These are phyloP conservation scores for Hoplodrina ambigua DNA, from an alignment of 2,888 invertebrate species.

Conservation along the genomic window DNA sequence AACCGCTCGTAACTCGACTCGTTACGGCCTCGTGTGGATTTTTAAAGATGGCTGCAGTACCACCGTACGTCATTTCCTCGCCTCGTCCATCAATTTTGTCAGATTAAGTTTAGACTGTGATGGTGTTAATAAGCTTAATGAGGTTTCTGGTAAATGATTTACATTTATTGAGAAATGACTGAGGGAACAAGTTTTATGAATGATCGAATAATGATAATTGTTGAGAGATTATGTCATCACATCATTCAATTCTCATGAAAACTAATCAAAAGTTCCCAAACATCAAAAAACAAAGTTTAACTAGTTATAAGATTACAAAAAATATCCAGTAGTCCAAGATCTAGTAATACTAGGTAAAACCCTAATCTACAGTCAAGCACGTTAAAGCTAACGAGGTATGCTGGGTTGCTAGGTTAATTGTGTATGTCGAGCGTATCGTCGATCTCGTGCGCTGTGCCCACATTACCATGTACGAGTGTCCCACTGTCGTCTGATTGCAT, in stretches of 20 bases:
- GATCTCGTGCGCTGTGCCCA: conserved; percentile 63
- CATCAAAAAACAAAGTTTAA: background rate
- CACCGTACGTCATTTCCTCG: conserved; percentile 71
- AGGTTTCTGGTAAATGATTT: conserved; percentile 32
- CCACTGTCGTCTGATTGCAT: conserved; percentile 76
- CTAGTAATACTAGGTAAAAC: conserved; percentile 8
- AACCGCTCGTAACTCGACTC: conserved; percentile 86
- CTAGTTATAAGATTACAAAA: background rate
- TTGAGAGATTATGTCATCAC: background rate
- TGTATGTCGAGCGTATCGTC: conserved; percentile 65
- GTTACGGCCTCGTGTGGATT: conserved; percentile 84
- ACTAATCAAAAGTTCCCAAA: background rate
- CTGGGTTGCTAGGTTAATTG: conserved; percentile 82
- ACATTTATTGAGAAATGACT: conserved; percentile 21
- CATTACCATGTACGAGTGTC: conserved; percentile 76
- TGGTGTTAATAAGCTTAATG: conserved; percentile 57
- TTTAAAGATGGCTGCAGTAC: conserved; percentile 78
- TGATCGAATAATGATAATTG: background rate
- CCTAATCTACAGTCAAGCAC: conserved; percentile 51
- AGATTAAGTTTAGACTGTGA: conserved; percentile 65
- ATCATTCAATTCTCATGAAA: background rate
- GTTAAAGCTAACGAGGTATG: conserved; percentile 72
- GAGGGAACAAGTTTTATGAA: background rate
- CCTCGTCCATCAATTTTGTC: conserved; percentile 72
- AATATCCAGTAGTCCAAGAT: background rate